Conservation (phyloP, 2,797 vertebrate species). For the Enteromius trimaculatus region DNA sequence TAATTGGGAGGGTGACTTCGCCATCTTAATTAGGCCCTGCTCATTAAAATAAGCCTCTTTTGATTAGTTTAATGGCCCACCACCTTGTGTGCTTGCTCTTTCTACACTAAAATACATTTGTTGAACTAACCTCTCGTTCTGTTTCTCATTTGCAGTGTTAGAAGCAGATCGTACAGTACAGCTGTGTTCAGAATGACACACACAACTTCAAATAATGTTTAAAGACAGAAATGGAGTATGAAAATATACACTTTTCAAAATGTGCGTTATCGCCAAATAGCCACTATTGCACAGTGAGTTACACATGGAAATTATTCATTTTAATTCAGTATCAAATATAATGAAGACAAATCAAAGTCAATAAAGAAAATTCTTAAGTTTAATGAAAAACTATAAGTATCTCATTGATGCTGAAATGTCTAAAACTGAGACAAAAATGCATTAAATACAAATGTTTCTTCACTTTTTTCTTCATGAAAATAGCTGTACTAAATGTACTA, state of each 20-base stretch:
- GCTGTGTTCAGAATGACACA: neutral
- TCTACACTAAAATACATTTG: neutral
- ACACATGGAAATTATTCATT: neutral
- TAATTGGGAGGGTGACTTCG: conserved; percentile 50
- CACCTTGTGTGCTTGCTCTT: conserved; percentile 15
- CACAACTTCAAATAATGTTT: neutral
- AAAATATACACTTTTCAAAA: neutral
- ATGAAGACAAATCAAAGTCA: too few relatives aligned
- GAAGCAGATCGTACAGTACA: neutral
- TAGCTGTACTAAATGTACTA: neutral
- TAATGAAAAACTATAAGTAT: too few relatives aligned
- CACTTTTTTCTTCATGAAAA: too few relatives aligned
- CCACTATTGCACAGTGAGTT: neutral
- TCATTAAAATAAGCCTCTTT: conserved; percentile 51
- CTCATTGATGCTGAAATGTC: too few relatives aligned
- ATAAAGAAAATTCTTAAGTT: too few relatives aligned
- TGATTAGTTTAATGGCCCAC: conserved; percentile 50
- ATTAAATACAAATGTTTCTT: too few relatives aligned
- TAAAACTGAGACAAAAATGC: too few relatives aligned
- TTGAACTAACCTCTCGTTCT: neutral
- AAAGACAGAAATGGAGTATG: neutral
- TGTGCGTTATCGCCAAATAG: neutral
- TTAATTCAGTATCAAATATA: neutral
- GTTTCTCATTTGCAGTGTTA: neutral
- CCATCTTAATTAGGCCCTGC: conserved; percentile 45